Base-by-base conservation (phyloP, 2,113 vertebrate genomes). In the Microtus montanus region DNA sequence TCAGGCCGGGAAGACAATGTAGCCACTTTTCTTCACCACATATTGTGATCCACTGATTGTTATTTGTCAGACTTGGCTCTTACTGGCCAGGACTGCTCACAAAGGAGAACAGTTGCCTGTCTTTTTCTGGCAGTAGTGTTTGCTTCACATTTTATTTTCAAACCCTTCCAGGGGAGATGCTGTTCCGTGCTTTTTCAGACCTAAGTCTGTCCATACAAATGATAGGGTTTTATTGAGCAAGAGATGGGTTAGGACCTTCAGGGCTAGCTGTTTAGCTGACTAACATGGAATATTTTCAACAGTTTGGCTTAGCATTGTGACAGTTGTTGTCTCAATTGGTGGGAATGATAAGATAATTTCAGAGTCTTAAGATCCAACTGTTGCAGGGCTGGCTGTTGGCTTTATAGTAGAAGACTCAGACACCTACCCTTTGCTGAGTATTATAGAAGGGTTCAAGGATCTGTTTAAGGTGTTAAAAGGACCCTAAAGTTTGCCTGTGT, bases 1-100 rank as follows among this genome's bases (percentile, higher is more conserved):
- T 93, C 96, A 71, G 44, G 30, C 95, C 88, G 85, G 84, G 35
- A 66, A 90, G 74, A 97, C 94, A 97, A 44, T 94, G 75, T 90
- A 70, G 87, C 91, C 77, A 70, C 95, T 96, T 96, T 96, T 98
- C 97, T 97, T n/a, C 90, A 92, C 71, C 87, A 5, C 44, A n/a
- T 77, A 20, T n/a, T 75, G 92, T 91, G 64, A 49, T 78, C 95
- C 87, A 83, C 24, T 96, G 9, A 75, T 88, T 92, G 95, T 95
- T 96, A 94, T 92, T 94, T 92, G 15, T 91, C 30, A 96, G 61
- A n/a, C 6, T 7, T 70, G 28, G 52, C 52, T 66, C 93, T 96
- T 82, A 85, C 75, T 70, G 64, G 47, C 96, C 52, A 41, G 52
- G 14, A 20, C 66, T 68, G 83, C 84, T 96, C 52, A 24, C 0